Percentiles rank a stretch among this genome's conserved stretches.
phyloP scores from a whole-genome alignment of 1,140 invertebrate species.

The Theocolax elegans region DNA sequence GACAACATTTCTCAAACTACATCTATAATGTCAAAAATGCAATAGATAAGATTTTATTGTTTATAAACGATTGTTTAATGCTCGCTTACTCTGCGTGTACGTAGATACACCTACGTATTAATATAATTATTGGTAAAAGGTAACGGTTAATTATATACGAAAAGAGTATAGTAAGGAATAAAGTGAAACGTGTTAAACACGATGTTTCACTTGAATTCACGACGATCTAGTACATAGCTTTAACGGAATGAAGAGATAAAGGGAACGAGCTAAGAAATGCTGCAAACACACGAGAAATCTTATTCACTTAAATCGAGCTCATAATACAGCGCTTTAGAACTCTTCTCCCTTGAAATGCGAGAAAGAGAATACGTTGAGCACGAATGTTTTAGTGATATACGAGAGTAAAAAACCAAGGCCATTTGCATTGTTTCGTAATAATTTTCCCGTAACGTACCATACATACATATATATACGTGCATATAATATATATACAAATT shows the following conservation, averaged over 20 bases:
- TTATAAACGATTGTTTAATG: too few relatives aligned
- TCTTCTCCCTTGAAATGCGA: conserved; percentile 13
- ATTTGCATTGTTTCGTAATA: conserved; percentile 37
- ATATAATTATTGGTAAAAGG: too few relatives aligned
- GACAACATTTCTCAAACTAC: too few relatives aligned
- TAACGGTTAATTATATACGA: too few relatives aligned
- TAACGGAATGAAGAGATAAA: conserved; percentile 12
- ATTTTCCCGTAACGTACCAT: conserved; percentile 11
- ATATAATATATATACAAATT: conserved; percentile 17
- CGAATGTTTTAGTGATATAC: conserved; percentile 25
- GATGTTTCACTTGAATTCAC: background rate
- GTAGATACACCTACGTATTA: too few relatives aligned
- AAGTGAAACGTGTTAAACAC: background rate
- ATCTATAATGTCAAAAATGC: too few relatives aligned
- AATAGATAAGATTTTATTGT: too few relatives aligned
- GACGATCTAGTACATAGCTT: background rate
- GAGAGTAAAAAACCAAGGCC: conserved; percentile 8
- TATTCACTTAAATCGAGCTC: conserved; percentile 32
- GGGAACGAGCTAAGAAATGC: conserved; percentile 15
- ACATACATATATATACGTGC: too few relatives aligned
- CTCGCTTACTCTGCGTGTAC: too few relatives aligned
- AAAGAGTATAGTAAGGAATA: too few relatives aligned
- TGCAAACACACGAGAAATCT: conserved; percentile 23
- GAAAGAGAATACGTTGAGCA: background rate
- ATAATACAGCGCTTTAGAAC: conserved; percentile 17